Evolutionary conservation across 53 echinoderm and acorn worm genomes (phyloP).

Genomic region (Holothuria scabra): DNA sequence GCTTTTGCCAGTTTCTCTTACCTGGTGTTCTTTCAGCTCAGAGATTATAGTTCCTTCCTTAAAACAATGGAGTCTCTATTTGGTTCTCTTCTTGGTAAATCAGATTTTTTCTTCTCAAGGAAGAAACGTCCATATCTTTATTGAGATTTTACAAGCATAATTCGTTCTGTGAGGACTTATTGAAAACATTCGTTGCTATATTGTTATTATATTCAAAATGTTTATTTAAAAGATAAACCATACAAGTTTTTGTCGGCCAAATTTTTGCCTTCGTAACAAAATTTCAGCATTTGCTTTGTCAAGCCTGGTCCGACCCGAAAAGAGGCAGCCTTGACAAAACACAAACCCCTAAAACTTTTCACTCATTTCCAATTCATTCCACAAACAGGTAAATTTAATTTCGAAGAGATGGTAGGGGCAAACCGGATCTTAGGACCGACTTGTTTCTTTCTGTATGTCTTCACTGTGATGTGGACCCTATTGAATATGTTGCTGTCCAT

Average conservation of each 20-base stretch:
- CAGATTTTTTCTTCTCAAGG: not conserved
- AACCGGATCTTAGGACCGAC: constrained; percentile 78
- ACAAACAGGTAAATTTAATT: constrained; percentile 82
- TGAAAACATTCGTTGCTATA: too few relatives aligned
- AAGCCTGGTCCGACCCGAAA: too few relatives aligned
- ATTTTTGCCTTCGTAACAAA: too few relatives aligned
- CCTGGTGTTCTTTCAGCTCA: constrained; percentile 72
- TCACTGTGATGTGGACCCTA: constrained; percentile 82
- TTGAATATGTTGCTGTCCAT: constrained; percentile 90
- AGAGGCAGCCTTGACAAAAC: too few relatives aligned
- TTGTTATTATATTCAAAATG: too few relatives aligned
- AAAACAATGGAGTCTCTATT: constrained; percentile 81
- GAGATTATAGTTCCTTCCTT: constrained; percentile 78
- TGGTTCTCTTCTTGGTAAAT: constrained; percentile 91
- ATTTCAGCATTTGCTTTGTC: too few relatives aligned
- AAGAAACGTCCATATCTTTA: not conserved
- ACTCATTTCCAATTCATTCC: too few relatives aligned
- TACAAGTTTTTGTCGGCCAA: too few relatives aligned
- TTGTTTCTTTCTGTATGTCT: constrained; percentile 86
- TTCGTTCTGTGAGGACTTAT: too few relatives aligned
- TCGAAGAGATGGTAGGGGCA: constrained; percentile 71
- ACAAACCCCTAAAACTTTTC: too few relatives aligned
- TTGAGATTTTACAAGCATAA: not conserved
- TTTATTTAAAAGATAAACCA: too few relatives aligned
- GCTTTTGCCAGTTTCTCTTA: constrained; percentile 81